A percentile compares a stretch with the other conserved stretches of the same genome.
These are phyloP conservation scores for fruit fly (Drosophila melanogaster) DNA, from an alignment of 1,140 invertebrate genomes.

Conservation along the genomic window Release_6_plus_ISO1_MT NC_004354.4:5474501-5475000, in stretches of 20 bases:
- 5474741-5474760: background rate
- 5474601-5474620: no score
- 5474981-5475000: conserved; percentile 10
- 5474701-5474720: conserved; percentile 27
- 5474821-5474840: conserved; percentile 5
- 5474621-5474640: no score
- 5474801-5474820: conserved; percentile 27
- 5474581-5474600: no score
- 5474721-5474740: conserved; percentile 18
- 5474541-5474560: no score
- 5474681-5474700: conserved; percentile 70
- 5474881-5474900: conserved; percentile 50
- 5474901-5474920: background rate
- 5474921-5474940: conserved; percentile 4
- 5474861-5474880: conserved; percentile 43
- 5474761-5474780: conserved; percentile 23
- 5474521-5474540: conserved; percentile 34
- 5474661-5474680: conserved; percentile 5
- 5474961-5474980: conserved; percentile 1
- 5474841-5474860: conserved; percentile 11
- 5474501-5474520: conserved; percentile 21
- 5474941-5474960: conserved; percentile 7
- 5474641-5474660: no score
- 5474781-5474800: background rate
- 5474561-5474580: conserved; percentile 15